phyloP scores from a whole-genome alignment of 2,797 vertebrate species.

The Anguilla pacifica region DNA sequence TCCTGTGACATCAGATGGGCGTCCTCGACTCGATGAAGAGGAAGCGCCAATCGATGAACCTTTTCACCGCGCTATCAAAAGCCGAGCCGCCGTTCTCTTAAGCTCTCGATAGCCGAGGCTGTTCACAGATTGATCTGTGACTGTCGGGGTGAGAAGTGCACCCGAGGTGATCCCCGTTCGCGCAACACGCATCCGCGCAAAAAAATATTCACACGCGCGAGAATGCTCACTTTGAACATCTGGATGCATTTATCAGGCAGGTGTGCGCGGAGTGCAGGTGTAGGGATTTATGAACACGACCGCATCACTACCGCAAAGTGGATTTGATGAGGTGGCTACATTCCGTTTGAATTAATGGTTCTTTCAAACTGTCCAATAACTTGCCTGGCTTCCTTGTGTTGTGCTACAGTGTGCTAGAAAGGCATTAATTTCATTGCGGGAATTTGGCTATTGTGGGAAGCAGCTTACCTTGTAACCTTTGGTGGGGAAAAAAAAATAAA shows the following conservation, averaged over 20 bases:
- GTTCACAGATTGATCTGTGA: neutral
- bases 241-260: constrained; percentile 2
- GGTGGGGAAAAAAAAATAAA: constrained; percentile 37
- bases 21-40: constrained; percentile 47
- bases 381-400: neutral
- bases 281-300: neutral
- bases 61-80: constrained; percentile 31
- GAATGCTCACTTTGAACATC: neutral
- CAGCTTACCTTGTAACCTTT: constrained; percentile 57
- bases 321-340: neutral
- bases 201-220: neutral
- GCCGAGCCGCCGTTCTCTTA: neutral
- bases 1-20: constrained; percentile 36
- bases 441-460: constrained; percentile 59
- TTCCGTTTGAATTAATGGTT: neutral
- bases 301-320: neutral
- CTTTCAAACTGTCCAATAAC: neutral
- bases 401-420: neutral
- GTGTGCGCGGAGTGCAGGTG: neutral
- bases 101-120: neutral
- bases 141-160: neutral
- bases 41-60: constrained; percentile 48
- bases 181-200: neutral
- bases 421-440: neutral
- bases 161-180: neutral